Base-by-base conservation (phyloP, 2,888 invertebrate genomes). In the Pardosa pseudoannulata region DNA sequence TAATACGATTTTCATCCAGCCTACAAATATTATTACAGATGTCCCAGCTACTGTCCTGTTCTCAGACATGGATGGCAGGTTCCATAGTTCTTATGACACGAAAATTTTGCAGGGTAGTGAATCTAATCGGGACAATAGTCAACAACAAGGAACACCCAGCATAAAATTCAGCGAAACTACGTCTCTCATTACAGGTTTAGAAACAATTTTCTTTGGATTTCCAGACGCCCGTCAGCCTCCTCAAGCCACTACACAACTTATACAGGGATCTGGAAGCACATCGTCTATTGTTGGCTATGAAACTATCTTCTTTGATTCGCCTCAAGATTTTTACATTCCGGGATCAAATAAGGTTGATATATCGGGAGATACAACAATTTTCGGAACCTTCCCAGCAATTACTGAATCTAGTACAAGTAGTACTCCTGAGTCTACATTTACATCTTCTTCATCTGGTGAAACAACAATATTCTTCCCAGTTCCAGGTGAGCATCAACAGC, bases 331-430 rank as follows among this genome's bases (percentile, higher is more conserved):
- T 56, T 79, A 32, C 27, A 74, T 56, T 32, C 68, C 78, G 11
- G 85, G 88, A 11, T 83, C 89, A 11, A 83, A 88, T 13, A 88
- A 88, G 13, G 89, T 89, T 11, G 88, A 89, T 11, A 89, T 90
- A 74, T 88, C 89, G 11, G 90, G 90, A 41, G 89, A 89, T 29
- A 90, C 89, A 2, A 90, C 90, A 6, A 89, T 90, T n/a, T 89
- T 89, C 68, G 89, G 89, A 23, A 67, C 87, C 0, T 87, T 79
- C 50, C 88, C 88, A n/a, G 39, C 67, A 23, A 7, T 56, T 19
- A 31, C 62, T 0, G 16, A 16, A 16, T 23, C 23, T 16, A 67
- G 72, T 36, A 73, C 67, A 11, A 56, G 36, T n/a, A 31, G 23
- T 13, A 72, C 62, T 1, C 27, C 67, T 9, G 39, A 32, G 27